Evolutionary conservation across 2,797 vertebrate species (phyloP).

Genomic region (Spheniscus humboldti): DNA sequence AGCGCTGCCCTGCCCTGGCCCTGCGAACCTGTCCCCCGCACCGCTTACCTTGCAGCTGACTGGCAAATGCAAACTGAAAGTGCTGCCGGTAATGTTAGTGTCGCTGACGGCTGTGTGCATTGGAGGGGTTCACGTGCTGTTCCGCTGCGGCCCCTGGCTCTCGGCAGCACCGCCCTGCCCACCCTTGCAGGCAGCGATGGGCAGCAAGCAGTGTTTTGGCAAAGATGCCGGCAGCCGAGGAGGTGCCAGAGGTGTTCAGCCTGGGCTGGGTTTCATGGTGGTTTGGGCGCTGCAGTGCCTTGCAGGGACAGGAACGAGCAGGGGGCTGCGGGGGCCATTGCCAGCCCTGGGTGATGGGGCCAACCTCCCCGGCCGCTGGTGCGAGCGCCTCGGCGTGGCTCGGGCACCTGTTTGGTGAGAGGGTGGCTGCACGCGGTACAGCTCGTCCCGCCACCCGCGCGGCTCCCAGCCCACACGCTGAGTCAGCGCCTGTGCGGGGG

Average conservation of each 20-base stretch:
- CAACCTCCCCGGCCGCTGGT: neutral
- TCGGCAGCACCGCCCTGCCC: neutral
- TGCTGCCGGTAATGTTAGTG: fast-evolving
- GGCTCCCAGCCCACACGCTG: slow-evolving; percentile 39
- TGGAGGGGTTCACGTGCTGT: fast-evolving
- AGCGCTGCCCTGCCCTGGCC: neutral
- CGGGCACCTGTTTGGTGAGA: neutral
- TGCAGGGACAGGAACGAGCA: fast-evolving
- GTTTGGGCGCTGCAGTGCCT: fast-evolving
- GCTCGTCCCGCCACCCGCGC: slow-evolving; percentile 15
- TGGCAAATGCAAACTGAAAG: fast-evolving
- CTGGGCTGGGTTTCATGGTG: fast-evolving
- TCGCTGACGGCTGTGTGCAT: fast-evolving
- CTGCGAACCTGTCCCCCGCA: fast-evolving
- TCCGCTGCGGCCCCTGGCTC: fast-evolving
- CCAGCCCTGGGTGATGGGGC: neutral
- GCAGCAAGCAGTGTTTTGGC: fast-evolving
- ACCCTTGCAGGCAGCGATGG: fast-evolving
- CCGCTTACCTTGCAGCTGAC: fast-evolving
- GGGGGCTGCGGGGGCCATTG: neutral
- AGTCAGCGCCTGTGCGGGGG: slow-evolving; percentile 54
- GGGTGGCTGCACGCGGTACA: slow-evolving; percentile 26
- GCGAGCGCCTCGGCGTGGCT: neutral
- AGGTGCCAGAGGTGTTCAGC: fast-evolving
- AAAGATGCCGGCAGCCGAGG: neutral